These are phyloP conservation scores for human DNA, from an alignment of 2,113 vertebrate genomes.

Conservation along the genomic window GRCh38 chr15:98553001-98553500, in stretches of 20 bases:
- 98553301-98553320: background rate
- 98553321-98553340: background rate
- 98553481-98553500: background rate
- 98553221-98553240: background rate
- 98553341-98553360: background rate
- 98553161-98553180: background rate
- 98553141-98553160: background rate
- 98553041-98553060: background rate
- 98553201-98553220: background rate
- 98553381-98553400: background rate
- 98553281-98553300: background rate
- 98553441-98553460: background rate
- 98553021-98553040: background rate
- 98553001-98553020: background rate
- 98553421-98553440: background rate
- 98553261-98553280: background rate
- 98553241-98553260: background rate
- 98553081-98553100: conserved; percentile 9
- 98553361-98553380: background rate
- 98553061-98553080: background rate
- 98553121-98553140: background rate
- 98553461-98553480: background rate
- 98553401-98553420: background rate
- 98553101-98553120: background rate
- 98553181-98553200: background rate